These are phyloP conservation scores for Melanerpes aurifrons DNA, from an alignment of 2,113 vertebrate genomes.

Conservation along the genomic window DNA sequence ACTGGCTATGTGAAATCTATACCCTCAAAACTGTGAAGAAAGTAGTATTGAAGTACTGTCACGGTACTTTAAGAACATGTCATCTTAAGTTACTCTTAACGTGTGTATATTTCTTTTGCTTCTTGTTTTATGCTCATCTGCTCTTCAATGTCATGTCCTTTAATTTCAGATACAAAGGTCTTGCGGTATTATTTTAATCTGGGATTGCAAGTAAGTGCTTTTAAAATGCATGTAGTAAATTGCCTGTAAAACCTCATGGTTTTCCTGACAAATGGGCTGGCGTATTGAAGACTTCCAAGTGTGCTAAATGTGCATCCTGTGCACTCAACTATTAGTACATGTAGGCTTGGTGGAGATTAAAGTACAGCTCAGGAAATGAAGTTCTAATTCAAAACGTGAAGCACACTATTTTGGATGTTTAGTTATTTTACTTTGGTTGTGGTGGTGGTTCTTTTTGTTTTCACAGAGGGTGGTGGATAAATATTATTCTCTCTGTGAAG, in stretches of 20 bases:
- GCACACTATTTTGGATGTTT: neutral
- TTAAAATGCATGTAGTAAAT: neutral
- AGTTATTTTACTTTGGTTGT: neutral
- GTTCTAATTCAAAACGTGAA: neutral
- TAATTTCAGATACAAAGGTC: conserved; percentile 88
- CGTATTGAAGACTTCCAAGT: neutral
- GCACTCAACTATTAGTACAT: neutral
- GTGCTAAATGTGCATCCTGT: neutral
- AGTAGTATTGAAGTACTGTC: neutral
- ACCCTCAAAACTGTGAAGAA: neutral
- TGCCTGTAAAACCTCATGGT: neutral
- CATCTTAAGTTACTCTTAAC: neutral
- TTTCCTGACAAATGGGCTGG: neutral
- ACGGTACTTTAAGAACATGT: neutral
- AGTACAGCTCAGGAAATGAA: neutral
- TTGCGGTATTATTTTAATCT: conserved; percentile 96
- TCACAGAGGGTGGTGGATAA: neutral
- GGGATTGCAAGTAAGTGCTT: conserved; percentile 88
- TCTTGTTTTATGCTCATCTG: neutral
- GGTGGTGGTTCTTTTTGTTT: neutral
- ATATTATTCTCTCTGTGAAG: neutral
- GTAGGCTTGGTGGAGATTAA: neutral
- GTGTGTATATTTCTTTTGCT: neutral
- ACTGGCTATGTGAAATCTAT: neutral
- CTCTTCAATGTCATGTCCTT: conserved; percentile 10